These are phyloP conservation scores for Tholera decimalis DNA, from an alignment of 2,888 invertebrate species.

Conservation along the genomic window DNA sequence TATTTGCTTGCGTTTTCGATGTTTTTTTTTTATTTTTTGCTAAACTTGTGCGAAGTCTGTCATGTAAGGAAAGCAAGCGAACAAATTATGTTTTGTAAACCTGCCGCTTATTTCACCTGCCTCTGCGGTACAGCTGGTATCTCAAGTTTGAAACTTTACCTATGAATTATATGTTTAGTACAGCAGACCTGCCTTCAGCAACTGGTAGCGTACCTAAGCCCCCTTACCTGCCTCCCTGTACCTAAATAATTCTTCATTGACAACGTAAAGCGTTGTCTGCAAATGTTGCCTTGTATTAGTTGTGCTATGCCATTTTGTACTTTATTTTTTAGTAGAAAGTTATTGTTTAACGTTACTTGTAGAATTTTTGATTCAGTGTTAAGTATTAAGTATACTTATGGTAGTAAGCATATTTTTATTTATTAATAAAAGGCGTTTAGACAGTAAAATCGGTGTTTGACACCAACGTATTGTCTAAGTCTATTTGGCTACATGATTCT, in stretches of 20 bases:
- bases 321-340: background rate
- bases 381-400: background rate
- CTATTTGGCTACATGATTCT: too few species aligned
- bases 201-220: conserved; percentile 23
- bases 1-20: background rate
- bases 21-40: too few species aligned
- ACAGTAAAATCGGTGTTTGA: background rate
- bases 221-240: conserved; percentile 8
- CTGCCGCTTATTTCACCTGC: conserved; percentile 5
- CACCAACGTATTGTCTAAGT: too few species aligned
- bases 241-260: conserved; percentile 44
- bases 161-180: conserved; percentile 40
- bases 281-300: conserved; percentile 7
- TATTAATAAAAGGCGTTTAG: too few species aligned
- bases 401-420: too few species aligned
- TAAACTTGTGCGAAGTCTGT: background rate
- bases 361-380: background rate
- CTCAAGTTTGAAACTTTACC: conserved; percentile 39
- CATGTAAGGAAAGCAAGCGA: conserved; percentile 13
- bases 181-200: conserved; percentile 21
- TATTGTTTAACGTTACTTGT: background rate
- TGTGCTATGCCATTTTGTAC: background rate
- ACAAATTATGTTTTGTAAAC: background rate
- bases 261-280: conserved; percentile 23
- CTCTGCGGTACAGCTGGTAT: conserved; percentile 28